These are phyloP conservation scores for Heliothis peltigera DNA, from an alignment of 2,888 invertebrate species.

Conservation along the genomic window DNA sequence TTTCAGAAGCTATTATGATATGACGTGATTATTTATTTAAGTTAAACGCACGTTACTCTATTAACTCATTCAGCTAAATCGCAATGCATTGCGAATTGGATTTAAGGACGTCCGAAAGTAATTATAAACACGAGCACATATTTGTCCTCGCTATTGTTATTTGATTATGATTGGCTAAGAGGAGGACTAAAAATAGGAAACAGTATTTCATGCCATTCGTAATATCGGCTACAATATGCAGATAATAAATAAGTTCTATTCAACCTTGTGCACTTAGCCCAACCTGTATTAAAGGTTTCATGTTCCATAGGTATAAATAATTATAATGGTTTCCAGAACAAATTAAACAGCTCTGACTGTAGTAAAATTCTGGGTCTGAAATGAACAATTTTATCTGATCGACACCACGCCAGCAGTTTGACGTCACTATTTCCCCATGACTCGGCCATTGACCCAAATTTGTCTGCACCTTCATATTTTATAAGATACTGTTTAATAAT, in stretches of 20 bases:
- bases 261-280: background rate
- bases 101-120: constrained; percentile 42
- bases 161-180: constrained; percentile 14
- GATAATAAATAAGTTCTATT: background rate
- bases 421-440: constrained; percentile 52
- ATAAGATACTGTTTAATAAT: constrained; percentile 41
- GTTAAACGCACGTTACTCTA: constrained; percentile 39
- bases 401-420: constrained; percentile 46
- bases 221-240: background rate
- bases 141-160: constrained; percentile 23
- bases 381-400: constrained; percentile 51
- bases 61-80: constrained; percentile 41
- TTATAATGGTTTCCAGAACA: constrained; percentile 2
- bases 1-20: constrained; percentile 68
- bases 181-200: constrained; percentile 2
- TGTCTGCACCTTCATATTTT: constrained; percentile 41
- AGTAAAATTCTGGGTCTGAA: constrained; percentile 36
- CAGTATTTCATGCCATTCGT: constrained; percentile 10
- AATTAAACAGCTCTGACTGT: background rate
- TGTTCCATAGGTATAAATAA: background rate
- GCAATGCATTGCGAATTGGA: constrained; percentile 39
- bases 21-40: constrained; percentile 62
- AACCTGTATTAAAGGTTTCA: background rate
- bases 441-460: constrained; percentile 60
- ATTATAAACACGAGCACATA: constrained; percentile 12